Conservation (phyloP, 2,888 invertebrate species). For the Apotomis betuletana region DNA sequence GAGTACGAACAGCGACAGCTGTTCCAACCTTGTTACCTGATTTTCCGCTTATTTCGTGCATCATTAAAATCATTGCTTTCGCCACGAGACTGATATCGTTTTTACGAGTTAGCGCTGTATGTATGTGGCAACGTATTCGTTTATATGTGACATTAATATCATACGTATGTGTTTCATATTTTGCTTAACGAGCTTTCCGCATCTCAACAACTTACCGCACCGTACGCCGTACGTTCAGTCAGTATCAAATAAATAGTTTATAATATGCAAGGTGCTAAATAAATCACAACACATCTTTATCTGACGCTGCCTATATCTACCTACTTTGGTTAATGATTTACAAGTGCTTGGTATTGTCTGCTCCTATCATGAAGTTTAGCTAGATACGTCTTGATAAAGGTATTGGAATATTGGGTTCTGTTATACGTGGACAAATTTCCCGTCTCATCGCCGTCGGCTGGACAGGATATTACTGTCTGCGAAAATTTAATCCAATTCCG, state of each 20-base stretch:
- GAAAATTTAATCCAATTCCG: slow-evolving; percentile 26
- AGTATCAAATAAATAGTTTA: too few species aligned
- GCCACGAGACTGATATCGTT: slow-evolving; percentile 11
- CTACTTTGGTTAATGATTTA: too few species aligned
- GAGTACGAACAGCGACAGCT: slow-evolving; percentile 61
- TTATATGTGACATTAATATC: too few species aligned
- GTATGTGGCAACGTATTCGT: not conserved
- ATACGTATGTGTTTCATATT: too few species aligned
- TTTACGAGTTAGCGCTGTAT: not conserved
- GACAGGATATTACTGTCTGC: slow-evolving; percentile 71
- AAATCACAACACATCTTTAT: too few species aligned
- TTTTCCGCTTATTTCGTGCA: slow-evolving; percentile 61
- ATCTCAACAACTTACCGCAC: not conserved
- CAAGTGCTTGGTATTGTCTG: too few species aligned
- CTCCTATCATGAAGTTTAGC: too few species aligned
- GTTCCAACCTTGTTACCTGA: slow-evolving; percentile 58
- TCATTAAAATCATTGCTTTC: slow-evolving; percentile 48
- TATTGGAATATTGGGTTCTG: too few species aligned
- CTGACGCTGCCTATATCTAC: too few species aligned
- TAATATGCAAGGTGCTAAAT: too few species aligned
- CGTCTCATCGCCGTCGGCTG: slow-evolving; percentile 53
- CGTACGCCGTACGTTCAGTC: not conserved
- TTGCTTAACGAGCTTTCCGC: not conserved
- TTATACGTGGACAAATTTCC: slow-evolving; percentile 48
- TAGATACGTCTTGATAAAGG: too few species aligned